Percentiles rank a stretch among this genome's conserved stretches.
Evolutionary conservation across 1,140 invertebrate genomes (phyloP).

Genomic region (Pseudomyrmex flavicornis): DNA sequence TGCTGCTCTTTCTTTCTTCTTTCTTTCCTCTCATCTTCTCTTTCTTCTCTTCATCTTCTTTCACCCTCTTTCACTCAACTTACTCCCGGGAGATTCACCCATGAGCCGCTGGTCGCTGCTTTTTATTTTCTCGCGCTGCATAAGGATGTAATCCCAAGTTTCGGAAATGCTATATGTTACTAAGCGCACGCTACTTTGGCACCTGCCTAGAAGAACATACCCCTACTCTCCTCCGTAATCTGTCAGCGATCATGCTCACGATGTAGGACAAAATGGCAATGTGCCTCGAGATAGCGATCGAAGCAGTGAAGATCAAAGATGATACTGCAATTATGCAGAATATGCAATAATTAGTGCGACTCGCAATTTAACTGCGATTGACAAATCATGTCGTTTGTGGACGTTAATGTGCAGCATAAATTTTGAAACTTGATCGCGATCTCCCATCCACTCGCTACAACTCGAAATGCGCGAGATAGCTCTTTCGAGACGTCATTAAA

Average conservation of each 20-base stretch:
- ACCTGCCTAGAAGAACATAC: slow-evolving; percentile 33
- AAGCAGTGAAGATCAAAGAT: background rate
- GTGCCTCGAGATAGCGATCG: background rate
- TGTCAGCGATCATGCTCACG: background rate
- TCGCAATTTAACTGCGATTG: background rate
- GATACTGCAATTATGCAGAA: background rate
- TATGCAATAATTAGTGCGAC: slow-evolving; percentile 17
- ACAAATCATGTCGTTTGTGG: background rate
- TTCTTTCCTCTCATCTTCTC: slow-evolving; percentile 40
- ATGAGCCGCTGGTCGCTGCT: slow-evolving; percentile 15
- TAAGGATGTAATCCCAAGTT: slow-evolving; percentile 61
- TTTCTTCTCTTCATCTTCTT: slow-evolving; percentile 18
- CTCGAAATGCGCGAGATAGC: background rate
- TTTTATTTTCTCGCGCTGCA: slow-evolving; percentile 64
- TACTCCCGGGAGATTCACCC: slow-evolving; percentile 13
- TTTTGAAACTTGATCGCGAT: background rate
- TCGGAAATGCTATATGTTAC: slow-evolving; percentile 69
- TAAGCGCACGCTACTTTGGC: slow-evolving; percentile 60
- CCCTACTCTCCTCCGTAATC: background rate
- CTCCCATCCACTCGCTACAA: background rate
- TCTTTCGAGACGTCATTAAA: slow-evolving; percentile 37
- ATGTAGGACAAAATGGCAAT: background rate
- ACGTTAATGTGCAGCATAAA: background rate
- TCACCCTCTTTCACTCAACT: slow-evolving; percentile 8
- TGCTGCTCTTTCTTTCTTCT: slow-evolving; percentile 69